Evolutionary conservation across 2,113 vertebrate genomes (phyloP), one percentile per base, ranked within the genome.

Genomic region (Chionodraco myersi): DNA sequence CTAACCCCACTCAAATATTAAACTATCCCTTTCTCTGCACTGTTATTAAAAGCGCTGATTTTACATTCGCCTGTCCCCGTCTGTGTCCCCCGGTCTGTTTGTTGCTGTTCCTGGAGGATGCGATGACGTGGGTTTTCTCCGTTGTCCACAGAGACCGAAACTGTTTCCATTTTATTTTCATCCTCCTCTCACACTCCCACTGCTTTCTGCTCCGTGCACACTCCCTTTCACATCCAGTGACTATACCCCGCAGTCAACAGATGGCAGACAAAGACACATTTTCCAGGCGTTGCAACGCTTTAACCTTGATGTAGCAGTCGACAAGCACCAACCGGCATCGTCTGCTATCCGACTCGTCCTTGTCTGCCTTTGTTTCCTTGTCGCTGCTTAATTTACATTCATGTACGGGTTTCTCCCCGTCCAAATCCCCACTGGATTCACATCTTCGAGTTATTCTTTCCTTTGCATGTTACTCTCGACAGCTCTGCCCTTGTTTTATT

Each of bases 241-340:
- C 63, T 88, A 47, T 62, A 77, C 72, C 72, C 85, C 72, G 80
- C 73, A 76, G 83, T 90, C 88, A 91, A 91, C 91, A 92, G 91
- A 91, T 92, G 84, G 86, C 80, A 87, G 41, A 73, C 69, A 67
- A 67, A 72, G 41, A 72, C 75, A 74, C 10, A 60, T 81, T 79
- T 41, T 87, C 64, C 56, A 69, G 64, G 45, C 58, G 57, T 30
- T 89, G 77, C 85, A 88, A 5, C 85, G 77, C 75, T 87, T 84
- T 86, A 77, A 88, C 87, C 86, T 86, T 87, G 80, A 78, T 81
- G 49, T 18, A 65, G 51, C 75, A 76, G 6, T 58, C 34, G 18
- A 79, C 45, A 57, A 52, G 26, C 6, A 1, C 36, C 3, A 65
- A 62, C 18, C 26, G 66, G 14, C 6, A 14, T 34, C 10, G 3